Evolutionary conservation across 2,888 invertebrate species (phyloP).

Genomic region (Agonopterix arenella): DNA sequence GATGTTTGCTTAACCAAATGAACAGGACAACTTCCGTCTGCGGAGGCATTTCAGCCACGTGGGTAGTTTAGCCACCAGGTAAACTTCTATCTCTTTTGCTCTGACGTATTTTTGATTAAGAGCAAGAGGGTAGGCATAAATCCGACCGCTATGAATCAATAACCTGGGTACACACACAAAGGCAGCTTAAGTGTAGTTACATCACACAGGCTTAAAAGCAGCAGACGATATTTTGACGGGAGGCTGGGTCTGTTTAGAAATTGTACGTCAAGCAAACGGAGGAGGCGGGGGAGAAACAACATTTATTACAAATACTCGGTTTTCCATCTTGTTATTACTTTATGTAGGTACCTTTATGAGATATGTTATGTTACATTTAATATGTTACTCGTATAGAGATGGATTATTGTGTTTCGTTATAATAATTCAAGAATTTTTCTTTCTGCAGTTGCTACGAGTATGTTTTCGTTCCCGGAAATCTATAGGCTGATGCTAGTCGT

Average conservation of each 20-base stretch:
- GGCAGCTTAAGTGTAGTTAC: conserved; percentile 37
- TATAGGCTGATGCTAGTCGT: no score
- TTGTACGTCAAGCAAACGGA: conserved; percentile 30
- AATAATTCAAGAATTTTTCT: no score
- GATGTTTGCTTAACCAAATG: conserved; percentile 33
- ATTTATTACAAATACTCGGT: conserved; percentile 2
- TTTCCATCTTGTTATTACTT: conserved; percentile 1
- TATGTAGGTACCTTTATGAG: background rate
- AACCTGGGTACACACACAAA: conserved; percentile 62
- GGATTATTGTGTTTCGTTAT: no score
- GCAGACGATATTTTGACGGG: conserved; percentile 72
- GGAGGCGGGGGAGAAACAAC: background rate
- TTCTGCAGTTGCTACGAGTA: no score
- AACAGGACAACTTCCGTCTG: conserved; percentile 40
- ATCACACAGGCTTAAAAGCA: conserved; percentile 43
- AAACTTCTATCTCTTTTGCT: conserved; percentile 49
- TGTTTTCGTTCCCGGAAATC: no score
- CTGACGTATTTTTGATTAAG: conserved; percentile 59
- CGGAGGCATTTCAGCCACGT: conserved; percentile 49
- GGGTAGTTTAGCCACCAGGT: conserved; percentile 50
- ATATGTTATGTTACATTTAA: background rate
- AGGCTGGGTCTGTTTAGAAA: conserved; percentile 57
- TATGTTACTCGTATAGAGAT: background rate
- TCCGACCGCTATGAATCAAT: conserved; percentile 69
- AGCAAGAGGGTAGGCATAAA: conserved; percentile 68